phyloP scores from a whole-genome alignment of 2,113 vertebrate genomes.

The Ginglymostoma cirratum region DNA sequence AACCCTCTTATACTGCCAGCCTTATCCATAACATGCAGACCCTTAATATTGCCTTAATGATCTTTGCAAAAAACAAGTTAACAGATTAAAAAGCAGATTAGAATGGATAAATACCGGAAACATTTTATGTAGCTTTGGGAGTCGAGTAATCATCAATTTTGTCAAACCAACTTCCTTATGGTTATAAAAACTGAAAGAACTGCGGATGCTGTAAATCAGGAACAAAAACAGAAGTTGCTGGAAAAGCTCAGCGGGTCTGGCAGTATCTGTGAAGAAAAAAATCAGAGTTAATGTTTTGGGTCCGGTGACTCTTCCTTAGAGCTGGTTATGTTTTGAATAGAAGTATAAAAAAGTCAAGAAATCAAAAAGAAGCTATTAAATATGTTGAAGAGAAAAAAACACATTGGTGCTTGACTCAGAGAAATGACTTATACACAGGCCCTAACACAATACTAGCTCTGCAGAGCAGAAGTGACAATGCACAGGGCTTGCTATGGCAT shows the following conservation, averaged over 20 bases:
- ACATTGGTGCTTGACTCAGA: background rate
- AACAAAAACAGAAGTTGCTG: no score
- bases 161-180: background rate
- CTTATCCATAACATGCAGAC: background rate
- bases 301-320: no score
- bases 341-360: background rate
- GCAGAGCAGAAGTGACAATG: background rate
- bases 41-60: background rate
- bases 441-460: background rate
- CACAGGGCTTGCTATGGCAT: background rate
- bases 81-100: background rate
- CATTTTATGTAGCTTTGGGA: background rate
- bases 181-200: no score
- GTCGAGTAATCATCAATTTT: background rate
- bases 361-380: background rate
- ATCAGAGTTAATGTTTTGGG: no score
- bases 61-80: background rate
- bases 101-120: background rate
- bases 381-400: background rate
- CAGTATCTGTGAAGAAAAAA: no score
- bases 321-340: background rate
- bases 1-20: background rate
- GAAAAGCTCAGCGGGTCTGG: no score
- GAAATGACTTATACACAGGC: background rate
- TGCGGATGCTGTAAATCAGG: no score